Conservation (phyloP, 2,113 vertebrate genomes). For the Cyprinodon brontotheroides region DNA sequence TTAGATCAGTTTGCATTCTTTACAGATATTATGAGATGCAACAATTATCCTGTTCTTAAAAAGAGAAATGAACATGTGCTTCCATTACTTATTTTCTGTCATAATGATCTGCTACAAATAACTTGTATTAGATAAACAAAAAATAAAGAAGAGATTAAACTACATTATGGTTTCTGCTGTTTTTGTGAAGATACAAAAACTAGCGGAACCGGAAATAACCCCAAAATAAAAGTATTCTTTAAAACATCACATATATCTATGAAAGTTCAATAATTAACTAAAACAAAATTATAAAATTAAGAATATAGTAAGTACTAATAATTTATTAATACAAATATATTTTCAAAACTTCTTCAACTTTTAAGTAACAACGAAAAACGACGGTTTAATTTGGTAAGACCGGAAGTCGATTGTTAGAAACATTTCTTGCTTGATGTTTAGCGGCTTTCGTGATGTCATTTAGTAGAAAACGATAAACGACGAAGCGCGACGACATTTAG, state of each 20-base stretch:
- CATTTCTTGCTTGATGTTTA: not conserved
- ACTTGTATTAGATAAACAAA: too few relatives aligned
- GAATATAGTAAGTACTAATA: not conserved
- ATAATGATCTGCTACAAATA: too few relatives aligned
- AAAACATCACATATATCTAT: not conserved
- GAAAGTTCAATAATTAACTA: not conserved
- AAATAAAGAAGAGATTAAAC: too few relatives aligned
- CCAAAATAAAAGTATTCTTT: too few relatives aligned
- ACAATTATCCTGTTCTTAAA: too few relatives aligned
- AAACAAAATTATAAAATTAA: not conserved
- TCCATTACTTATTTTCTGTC: too few relatives aligned
- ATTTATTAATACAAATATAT: not conserved
- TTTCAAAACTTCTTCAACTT: not conserved
- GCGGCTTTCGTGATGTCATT: conserved; percentile 52
- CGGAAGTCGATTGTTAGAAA: not conserved
- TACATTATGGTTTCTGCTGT: too few relatives aligned
- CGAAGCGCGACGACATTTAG: not conserved
- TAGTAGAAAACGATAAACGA: conserved; percentile 5
- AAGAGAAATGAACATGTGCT: too few relatives aligned
- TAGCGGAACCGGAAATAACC: too few relatives aligned
- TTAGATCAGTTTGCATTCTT: too few relatives aligned
- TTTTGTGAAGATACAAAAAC: too few relatives aligned
- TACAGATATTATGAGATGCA: too few relatives aligned
- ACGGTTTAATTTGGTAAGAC: conserved; percentile 22
- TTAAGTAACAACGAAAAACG: accelerated